phyloP scores from a whole-genome alignment of 1,140 invertebrate genomes.

The Venustaconcha ellipsiformis region DNA sequence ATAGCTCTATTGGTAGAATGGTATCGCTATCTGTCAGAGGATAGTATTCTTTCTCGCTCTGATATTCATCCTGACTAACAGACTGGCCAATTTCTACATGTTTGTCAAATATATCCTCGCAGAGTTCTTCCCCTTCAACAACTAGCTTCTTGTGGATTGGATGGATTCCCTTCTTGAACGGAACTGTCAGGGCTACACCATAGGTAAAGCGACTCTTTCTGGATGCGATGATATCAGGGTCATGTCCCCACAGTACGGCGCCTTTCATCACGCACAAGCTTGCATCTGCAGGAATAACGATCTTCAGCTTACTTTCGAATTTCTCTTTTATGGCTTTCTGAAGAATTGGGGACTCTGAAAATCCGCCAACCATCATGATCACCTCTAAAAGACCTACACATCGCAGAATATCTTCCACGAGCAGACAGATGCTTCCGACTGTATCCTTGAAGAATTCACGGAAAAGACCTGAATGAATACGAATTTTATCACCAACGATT shows the following conservation, averaged over 20 bases:
- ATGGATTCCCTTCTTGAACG: background rate
- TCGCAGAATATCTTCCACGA: slow-evolving; percentile 1
- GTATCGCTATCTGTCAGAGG: slow-evolving; percentile 4
- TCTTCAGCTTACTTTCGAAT: background rate
- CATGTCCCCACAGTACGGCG: slow-evolving; percentile 8
- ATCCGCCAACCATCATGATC: slow-evolving; percentile 20
- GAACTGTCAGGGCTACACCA: slow-evolving; percentile 1
- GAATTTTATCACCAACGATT: slow-evolving; percentile 5
- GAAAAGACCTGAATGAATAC: slow-evolving; percentile 2
- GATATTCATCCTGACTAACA: slow-evolving; percentile 14
- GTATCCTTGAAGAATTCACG: slow-evolving; percentile 7
- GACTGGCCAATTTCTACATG: slow-evolving; percentile 25
- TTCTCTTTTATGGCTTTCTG: slow-evolving; percentile 1
- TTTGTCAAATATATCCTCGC: slow-evolving; percentile 28
- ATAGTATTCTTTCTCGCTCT: slow-evolving; percentile 8
- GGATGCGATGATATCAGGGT: slow-evolving; percentile 4
- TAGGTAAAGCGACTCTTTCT: slow-evolving; percentile 13
- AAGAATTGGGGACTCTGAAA: slow-evolving; percentile 9
- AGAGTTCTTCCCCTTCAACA: background rate
- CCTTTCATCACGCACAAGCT: slow-evolving; percentile 19
- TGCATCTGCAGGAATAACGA: slow-evolving; percentile 1
- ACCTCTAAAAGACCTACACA: background rate
- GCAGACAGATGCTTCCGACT: background rate
- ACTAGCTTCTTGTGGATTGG: background rate
- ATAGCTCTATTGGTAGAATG: background rate